These are phyloP conservation scores for Xenopus borealis DNA, from an alignment of 2,113 vertebrate species.

Conservation along the genomic window DNA sequence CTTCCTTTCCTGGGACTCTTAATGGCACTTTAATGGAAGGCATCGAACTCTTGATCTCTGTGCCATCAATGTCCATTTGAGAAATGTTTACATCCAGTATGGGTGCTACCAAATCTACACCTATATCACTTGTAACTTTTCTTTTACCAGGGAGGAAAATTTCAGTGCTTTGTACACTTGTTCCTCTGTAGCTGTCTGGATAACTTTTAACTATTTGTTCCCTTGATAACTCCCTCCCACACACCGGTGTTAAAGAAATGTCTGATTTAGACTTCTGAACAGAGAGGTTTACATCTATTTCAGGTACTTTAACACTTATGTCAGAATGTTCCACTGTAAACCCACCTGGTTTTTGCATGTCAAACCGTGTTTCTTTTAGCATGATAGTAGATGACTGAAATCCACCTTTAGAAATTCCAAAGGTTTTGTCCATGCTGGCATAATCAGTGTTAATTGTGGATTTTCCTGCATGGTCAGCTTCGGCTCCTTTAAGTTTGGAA, in stretches of 20 bases:
- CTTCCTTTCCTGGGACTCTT: slow-evolving; percentile 62
- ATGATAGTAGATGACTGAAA: slow-evolving; percentile 12
- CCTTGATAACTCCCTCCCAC: too few species aligned
- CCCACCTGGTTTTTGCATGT: slow-evolving; percentile 3
- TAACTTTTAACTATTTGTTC: background rate
- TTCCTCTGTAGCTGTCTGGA: slow-evolving; percentile 47
- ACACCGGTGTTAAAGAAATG: background rate
- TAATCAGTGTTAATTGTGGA: slow-evolving; percentile 51
- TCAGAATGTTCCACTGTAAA: background rate
- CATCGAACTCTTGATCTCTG: slow-evolving; percentile 54
- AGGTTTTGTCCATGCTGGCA: slow-evolving; percentile 14
- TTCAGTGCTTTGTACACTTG: too few species aligned
- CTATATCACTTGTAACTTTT: too few species aligned
- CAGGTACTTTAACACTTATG: background rate
- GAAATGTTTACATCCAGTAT: slow-evolving; percentile 58
- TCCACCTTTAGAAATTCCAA: slow-evolving; percentile 2
- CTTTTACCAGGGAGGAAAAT: too few species aligned
- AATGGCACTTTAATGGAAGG: slow-evolving; percentile 72
- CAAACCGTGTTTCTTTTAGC: background rate
- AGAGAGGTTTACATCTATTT: slow-evolving; percentile 8
- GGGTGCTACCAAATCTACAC: slow-evolving; percentile 50
- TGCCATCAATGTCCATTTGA: slow-evolving; percentile 45
- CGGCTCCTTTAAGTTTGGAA: slow-evolving; percentile 9
- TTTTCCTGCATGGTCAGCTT: background rate
- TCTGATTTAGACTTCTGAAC: slow-evolving; percentile 4